Evolutionary conservation across 1,140 invertebrate species (phyloP).

Genomic region (Triops cancriformis): DNA sequence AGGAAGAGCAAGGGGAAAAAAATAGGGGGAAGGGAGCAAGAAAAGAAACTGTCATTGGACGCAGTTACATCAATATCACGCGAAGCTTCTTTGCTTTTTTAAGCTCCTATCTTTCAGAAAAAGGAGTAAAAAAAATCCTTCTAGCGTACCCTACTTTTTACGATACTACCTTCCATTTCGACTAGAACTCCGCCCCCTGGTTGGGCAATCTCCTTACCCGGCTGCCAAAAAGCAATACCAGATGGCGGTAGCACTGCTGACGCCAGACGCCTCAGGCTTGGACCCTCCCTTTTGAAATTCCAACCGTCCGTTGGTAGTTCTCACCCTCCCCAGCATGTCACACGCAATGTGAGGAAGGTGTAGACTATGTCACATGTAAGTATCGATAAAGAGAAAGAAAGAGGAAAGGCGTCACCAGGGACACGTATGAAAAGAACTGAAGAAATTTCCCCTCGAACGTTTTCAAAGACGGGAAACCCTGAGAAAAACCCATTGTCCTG

Average conservation of each 20-base stretch:
- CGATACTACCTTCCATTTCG: not conserved
- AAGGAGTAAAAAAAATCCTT: not conserved
- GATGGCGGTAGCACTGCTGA: not conserved
- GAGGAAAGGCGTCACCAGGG: not conserved
- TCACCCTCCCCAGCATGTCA: not conserved
- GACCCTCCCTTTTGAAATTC: not conserved
- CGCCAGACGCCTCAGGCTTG: not conserved
- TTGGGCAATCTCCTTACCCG: not conserved
- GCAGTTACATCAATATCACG: not conserved
- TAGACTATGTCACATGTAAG: not conserved
- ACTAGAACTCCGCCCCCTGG: not conserved
- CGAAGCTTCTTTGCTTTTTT: not conserved
- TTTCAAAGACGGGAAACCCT: not conserved
- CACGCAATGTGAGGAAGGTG: constrained; percentile 1
- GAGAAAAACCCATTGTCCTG: not conserved
- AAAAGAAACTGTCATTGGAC: not conserved
- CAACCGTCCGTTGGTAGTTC: not conserved
- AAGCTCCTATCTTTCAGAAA: not conserved
- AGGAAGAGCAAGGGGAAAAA: not conserved
- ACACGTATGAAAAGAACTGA: not conserved
- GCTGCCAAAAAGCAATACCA: not conserved
- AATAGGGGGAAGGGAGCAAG: not conserved
- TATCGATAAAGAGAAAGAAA: constrained; percentile 8
- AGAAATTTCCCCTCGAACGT: not conserved
- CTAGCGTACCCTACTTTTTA: not conserved